phyloP scores from a whole-genome alignment of 2,888 invertebrate species.

The Lagria hirta region DNA sequence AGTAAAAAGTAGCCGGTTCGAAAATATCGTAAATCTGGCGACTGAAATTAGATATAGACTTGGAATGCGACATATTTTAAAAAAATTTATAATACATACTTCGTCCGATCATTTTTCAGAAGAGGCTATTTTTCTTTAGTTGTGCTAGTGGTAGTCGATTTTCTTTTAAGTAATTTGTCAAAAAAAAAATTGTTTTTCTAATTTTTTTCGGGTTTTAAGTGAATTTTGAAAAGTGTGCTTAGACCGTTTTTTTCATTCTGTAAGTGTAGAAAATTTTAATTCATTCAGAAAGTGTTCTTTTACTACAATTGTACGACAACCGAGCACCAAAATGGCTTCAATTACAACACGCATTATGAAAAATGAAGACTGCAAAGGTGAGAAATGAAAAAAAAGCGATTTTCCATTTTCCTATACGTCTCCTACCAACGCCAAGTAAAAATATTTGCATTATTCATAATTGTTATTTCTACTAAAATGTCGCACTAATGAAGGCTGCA shows the following conservation, averaged over 20 bases:
- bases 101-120: slow-evolving; percentile 79
- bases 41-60: slow-evolving; percentile 64
- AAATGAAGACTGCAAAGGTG: slow-evolving; percentile 35
- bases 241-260: slow-evolving; percentile 26
- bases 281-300: slow-evolving; percentile 34
- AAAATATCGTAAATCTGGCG: slow-evolving; percentile 57
- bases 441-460: no score
- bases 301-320: slow-evolving; percentile 24
- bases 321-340: slow-evolving; percentile 30
- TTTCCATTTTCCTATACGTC: no score
- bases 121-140: slow-evolving; percentile 24
- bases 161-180: no score
- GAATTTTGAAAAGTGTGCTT: slow-evolving; percentile 23
- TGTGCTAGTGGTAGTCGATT: slow-evolving; percentile 16
- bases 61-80: slow-evolving; percentile 77
- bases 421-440: no score
- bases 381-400: no score
- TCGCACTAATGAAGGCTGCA: no score
- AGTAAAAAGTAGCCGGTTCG: no score
- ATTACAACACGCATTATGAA: slow-evolving; percentile 23
- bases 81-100: slow-evolving; percentile 74
- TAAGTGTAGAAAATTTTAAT: slow-evolving; percentile 23
- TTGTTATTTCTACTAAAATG: no score
- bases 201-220: slow-evolving; percentile 16
- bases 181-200: slow-evolving; percentile 2